Conservation (phyloP, 2,888 invertebrate species). For the Miltochrista miniata region DNA sequence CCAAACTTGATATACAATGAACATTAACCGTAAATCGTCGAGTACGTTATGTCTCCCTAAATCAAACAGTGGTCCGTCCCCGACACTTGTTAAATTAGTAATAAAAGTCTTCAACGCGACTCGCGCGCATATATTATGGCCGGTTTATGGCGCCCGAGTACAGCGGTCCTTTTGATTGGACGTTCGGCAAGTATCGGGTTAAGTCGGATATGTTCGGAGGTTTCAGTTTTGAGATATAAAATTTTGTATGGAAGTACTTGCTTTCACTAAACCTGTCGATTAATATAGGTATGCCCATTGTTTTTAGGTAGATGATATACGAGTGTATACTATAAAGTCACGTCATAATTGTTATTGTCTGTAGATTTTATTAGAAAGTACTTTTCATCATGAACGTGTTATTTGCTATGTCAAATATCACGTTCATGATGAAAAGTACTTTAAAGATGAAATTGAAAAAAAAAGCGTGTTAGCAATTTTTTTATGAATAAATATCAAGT, state of each 20-base stretch:
- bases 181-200: constrained; percentile 28
- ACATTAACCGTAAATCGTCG: constrained; percentile 74
- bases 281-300: too few relatives aligned
- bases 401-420: too few relatives aligned
- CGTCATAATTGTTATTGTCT: too few relatives aligned
- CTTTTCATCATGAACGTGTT: too few relatives aligned
- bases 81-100: constrained; percentile 78
- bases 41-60: constrained; percentile 69
- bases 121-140: constrained; percentile 70
- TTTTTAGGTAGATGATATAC: too few relatives aligned
- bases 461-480: too few relatives aligned
- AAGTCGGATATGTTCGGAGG: constrained; percentile 27
- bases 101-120: constrained; percentile 74
- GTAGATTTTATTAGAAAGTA: too few relatives aligned
- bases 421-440: too few relatives aligned
- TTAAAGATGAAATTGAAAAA: too few relatives aligned
- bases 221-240: constrained; percentile 20
- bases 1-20: constrained; percentile 67
- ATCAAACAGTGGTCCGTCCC: constrained; percentile 67
- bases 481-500: too few relatives aligned
- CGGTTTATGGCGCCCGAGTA: constrained; percentile 57
- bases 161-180: constrained; percentile 59
- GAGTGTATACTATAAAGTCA: too few relatives aligned
- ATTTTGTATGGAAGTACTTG: too few relatives aligned
- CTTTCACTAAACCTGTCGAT: background rate